Base-by-base conservation (phyloP, 2,888 invertebrate genomes). In the Parapristionchus giblindavisi region DNA sequence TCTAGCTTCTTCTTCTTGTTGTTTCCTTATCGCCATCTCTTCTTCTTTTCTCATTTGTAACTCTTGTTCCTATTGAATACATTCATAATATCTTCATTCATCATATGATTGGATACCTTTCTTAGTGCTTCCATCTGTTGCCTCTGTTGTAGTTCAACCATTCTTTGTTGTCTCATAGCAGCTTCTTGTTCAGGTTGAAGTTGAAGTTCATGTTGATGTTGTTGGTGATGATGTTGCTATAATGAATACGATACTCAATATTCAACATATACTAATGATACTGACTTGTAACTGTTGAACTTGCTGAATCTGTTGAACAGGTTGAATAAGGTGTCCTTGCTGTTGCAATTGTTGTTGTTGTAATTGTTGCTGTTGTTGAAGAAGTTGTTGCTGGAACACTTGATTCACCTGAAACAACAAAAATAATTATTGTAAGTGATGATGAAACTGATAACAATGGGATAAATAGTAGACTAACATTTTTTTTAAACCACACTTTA, bases 71-170 rank as follows among this genome's bases (percentile, higher is more conserved):
- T 70, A 36, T 24, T 8, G 17, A 54, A 11, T 11, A 34, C 61
- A 17, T 5, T 8, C n/a, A 58, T 11, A 56, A 56, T 56, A 24
- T 56, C 6, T 56, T 8, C 6, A 56, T 56, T 29, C 5, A 61
- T 29, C 24, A 11, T 27, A 56, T 6, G 29, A 61, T 61, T 21
- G 32, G 34, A 21, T 32, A 72, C 72, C 40, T 72, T 56, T 36
- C 72, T 38, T 29, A 27, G 24, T 8, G 4, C 21, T 32, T 38
- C 72, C 72, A 72, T 72, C 48, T 72, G 72, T 32, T 60, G 58
- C 56, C 60, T 72, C 48, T 72, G 72, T 48, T 72, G 72, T n/a
- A n/a, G n/a, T 38, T 72, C 72, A 24, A 72, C 32, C 24, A 72
- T 21, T n/a, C 48, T 56, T 21, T 72, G 72, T 24, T 60, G 60